phyloP scores from a whole-genome alignment of 2,797 vertebrate genomes.

The Choloepus didactylus region DNA sequence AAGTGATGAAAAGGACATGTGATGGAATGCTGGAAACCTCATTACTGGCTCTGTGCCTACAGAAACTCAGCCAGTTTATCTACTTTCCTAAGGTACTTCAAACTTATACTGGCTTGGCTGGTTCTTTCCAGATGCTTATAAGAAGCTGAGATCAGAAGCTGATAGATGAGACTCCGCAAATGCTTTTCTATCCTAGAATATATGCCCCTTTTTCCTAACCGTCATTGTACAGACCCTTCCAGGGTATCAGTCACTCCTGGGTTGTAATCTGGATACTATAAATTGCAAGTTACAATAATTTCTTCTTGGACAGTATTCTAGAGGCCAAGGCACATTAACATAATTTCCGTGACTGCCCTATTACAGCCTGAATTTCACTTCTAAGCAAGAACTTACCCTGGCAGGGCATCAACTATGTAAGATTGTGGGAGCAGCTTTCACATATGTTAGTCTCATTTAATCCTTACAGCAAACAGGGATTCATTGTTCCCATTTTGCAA shows the following conservation, averaged over 20 bases:
- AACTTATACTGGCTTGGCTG: slow-evolving; percentile 66
- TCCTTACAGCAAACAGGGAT: not conserved
- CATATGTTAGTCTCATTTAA: slow-evolving; percentile 1
- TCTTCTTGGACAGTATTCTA: slow-evolving; percentile 1
- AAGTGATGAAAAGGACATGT: slow-evolving; percentile 62
- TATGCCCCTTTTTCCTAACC: not conserved
- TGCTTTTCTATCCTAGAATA: not conserved
- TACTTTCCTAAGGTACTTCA: slow-evolving; percentile 71
- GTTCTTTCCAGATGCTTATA: slow-evolving; percentile 67
- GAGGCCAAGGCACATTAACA: slow-evolving; percentile 8
- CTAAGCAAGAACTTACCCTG: slow-evolving; percentile 1
- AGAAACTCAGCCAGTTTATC: slow-evolving; percentile 79
- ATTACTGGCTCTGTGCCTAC: slow-evolving; percentile 76
- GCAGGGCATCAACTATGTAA: slow-evolving; percentile 42
- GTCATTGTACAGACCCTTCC: not conserved
- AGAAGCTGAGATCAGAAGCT: slow-evolving; percentile 66
- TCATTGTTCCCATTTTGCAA: slow-evolving; percentile 18
- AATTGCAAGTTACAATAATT: not conserved
- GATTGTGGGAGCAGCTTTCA: slow-evolving; percentile 15
- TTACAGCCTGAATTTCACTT: slow-evolving; percentile 55
- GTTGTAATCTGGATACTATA: slow-evolving; percentile 14
- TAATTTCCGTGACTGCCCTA: slow-evolving; percentile 44
- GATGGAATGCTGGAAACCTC: slow-evolving; percentile 66
- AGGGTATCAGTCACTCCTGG: slow-evolving; percentile 22
- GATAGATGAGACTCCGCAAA: not conserved